These are phyloP conservation scores for Pseudomyrmex pallidus DNA, from an alignment of 1,140 invertebrate genomes.

Conservation along the genomic window DNA sequence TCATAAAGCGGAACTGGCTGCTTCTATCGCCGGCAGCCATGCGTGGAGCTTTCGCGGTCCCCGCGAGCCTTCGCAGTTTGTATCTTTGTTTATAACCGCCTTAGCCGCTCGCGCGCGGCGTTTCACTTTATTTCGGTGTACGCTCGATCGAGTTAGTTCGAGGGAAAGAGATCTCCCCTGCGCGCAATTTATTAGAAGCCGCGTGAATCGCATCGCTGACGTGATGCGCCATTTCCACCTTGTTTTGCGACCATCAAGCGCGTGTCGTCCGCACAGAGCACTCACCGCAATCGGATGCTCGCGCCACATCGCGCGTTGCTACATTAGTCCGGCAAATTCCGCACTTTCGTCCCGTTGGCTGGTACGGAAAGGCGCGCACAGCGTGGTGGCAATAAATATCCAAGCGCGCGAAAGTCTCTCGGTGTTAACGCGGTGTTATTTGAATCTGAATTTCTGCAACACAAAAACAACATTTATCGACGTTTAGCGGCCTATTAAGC, in stretches of 20 bases:
- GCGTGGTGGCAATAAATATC: not conserved
- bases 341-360: not conserved
- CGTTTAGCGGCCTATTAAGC: slow-evolving; percentile 11
- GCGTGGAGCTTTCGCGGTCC: slow-evolving; percentile 66
- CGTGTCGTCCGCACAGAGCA: not conserved
- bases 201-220: slow-evolving; percentile 11
- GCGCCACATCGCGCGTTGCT: not conserved
- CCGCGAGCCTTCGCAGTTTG: slow-evolving; percentile 66
- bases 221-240: slow-evolving; percentile 24
- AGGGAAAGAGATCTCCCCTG: slow-evolving; percentile 16
- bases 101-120: slow-evolving; percentile 43
- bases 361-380: not conserved
- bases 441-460: not conserved
- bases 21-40: slow-evolving; percentile 70
- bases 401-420: not conserved
- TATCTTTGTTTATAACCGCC: slow-evolving; percentile 74
- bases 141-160: slow-evolving; percentile 59
- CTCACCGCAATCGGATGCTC: not conserved
- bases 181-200: slow-evolving; percentile 61
- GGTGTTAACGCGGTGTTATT: not conserved
- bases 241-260: slow-evolving; percentile 20
- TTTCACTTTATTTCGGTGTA: slow-evolving; percentile 66
- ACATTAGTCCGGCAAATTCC: not conserved
- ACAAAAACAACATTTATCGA: not conserved
- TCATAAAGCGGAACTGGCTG: slow-evolving; percentile 80